These are phyloP conservation scores for Bedellia somnulentella DNA, from an alignment of 2,888 invertebrate genomes.

Conservation along the genomic window DNA sequence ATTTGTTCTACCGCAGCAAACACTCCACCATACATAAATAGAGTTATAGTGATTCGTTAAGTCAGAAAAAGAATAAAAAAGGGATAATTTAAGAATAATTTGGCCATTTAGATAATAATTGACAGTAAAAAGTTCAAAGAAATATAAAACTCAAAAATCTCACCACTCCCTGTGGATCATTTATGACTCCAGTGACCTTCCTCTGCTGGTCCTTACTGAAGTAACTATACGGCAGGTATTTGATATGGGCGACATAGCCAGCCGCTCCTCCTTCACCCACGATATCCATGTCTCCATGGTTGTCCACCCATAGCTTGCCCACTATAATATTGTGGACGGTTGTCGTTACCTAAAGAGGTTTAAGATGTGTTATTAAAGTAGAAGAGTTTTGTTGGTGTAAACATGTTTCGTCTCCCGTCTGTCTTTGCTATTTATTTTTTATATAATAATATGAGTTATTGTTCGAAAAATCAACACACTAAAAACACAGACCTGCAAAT, in stretches of 20 bases:
- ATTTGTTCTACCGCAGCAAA: too few relatives aligned
- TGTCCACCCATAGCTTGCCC: slow-evolving; percentile 99
- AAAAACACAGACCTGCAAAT: too few relatives aligned
- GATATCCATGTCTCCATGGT: slow-evolving; percentile 99
- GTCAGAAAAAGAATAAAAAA: too few relatives aligned
- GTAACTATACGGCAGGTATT: slow-evolving; percentile 98
- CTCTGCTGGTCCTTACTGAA: slow-evolving; percentile 95
- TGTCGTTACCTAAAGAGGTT: slow-evolving; percentile 74
- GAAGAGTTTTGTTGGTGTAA: background rate
- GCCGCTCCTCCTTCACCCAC: slow-evolving; percentile 75
- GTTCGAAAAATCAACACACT: too few relatives aligned
- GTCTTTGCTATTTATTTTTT: too few relatives aligned
- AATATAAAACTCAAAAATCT: slow-evolving; percentile 15
- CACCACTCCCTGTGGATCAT: slow-evolving; percentile 72
- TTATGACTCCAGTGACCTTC: slow-evolving; percentile 81
- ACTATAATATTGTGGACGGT: slow-evolving; percentile 99
- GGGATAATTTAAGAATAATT: too few relatives aligned
- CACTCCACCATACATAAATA: too few relatives aligned
- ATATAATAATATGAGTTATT: too few relatives aligned
- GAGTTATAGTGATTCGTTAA: too few relatives aligned
- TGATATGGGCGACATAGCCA: slow-evolving; percentile 93
- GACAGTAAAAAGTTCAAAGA: too few relatives aligned
- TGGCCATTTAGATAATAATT: too few relatives aligned
- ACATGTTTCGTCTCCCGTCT: too few relatives aligned
- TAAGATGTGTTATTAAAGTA: background rate